Evolutionary conservation across 2,113 vertebrate genomes (phyloP), one percentile per base, ranked within the genome.

Genomic region (Xiphorhynchus elegans): DNA sequence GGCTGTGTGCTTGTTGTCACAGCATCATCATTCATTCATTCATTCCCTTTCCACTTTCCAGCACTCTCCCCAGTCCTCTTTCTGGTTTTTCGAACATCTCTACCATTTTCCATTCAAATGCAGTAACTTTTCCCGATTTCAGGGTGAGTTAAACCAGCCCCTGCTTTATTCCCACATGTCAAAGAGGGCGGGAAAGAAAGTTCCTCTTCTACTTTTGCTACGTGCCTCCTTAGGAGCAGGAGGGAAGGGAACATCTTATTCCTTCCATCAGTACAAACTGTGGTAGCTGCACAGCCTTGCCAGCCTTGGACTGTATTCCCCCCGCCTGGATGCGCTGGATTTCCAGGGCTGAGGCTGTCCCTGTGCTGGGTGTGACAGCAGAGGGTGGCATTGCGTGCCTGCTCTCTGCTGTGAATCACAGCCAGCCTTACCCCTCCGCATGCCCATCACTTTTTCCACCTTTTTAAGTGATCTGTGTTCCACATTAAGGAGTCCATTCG

Each of bases 371-470:
- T 2, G 49, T 63, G 67, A 5, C 14, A 1, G 64, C 60, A 20
- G 17, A 6, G 33, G 82, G 81, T 50, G 58, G 73, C 81, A 35
- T 7, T 4, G 14, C 50, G 11, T 46, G 92, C 79, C 29, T 11
- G 66, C 67, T 69, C 53, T 55, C 59, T 7, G 0, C 26, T 15
- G 35, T 73, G 89, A 90, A 60, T 33, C 93, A 94, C 29, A 12
- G 75, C 77, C 72, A 77, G 80, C 80, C 59, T 31, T 37, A 13
- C 47, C 10, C 9, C 92, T 67, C 87, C 3, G 1, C 10, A 0
- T 23, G 52, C 70, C 86, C 92, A 93, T 97, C 96, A 96, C 56
- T 96, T 97, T 97, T 97, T 96, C 95, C 96, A 93, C 84, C 67
- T 95, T 92, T 68, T 90, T 29, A 89, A 86, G 85, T 68, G 78